Evolutionary conservation across 1,140 invertebrate species (phyloP), one percentile per base, ranked within the genome.

Genomic region (Drosophila albomicans): DNA sequence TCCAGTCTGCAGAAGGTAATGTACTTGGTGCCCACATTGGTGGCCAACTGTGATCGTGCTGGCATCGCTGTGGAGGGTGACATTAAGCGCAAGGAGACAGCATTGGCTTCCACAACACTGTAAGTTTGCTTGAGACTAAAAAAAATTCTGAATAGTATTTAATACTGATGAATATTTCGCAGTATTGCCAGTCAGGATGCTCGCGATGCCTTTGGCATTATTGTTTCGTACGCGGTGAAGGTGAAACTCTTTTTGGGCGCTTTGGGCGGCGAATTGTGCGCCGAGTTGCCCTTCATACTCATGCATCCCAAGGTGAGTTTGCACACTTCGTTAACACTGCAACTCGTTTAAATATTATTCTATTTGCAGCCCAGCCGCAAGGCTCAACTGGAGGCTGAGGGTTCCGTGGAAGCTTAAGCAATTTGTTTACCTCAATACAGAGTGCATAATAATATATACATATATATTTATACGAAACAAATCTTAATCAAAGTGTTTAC

Each of bases 101-200:
- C 98, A 91, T 94, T 99, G 68, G 99, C 99, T n/a, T 99, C 98
- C 0, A 99, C 98, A 16, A 99, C 98, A 8, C 94, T 99, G 97
- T 98, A 93, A 95, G 95, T 94, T 41, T 5, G 3, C 1, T 32
- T 48, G 28, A n/a, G 13, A 57, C 11, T 51, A 20, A 32, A 32
- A 32, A 0, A 10, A 20, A 45, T 43, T n/a, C 32, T 5, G 10
- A 6, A 4, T 1, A 16, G 8, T n/a, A 8, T 66, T 5, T 0
- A 82, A 51, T 41, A 46, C 63, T 81, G 66, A 82, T 3, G 10
- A 25, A 25, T 3, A 38, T 72, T 68, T 91, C 81, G n/a, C 82
- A 96, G 96, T 28, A 93, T 98, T 57, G 94, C 96, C 56, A 96
- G 96, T 72, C 95, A 96, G 5, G 97, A 98, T 84, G 95, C 96